These are phyloP conservation scores for Chaitophorus viminalis DNA, from an alignment of 2,888 invertebrate genomes.

Conservation along the genomic window DNA sequence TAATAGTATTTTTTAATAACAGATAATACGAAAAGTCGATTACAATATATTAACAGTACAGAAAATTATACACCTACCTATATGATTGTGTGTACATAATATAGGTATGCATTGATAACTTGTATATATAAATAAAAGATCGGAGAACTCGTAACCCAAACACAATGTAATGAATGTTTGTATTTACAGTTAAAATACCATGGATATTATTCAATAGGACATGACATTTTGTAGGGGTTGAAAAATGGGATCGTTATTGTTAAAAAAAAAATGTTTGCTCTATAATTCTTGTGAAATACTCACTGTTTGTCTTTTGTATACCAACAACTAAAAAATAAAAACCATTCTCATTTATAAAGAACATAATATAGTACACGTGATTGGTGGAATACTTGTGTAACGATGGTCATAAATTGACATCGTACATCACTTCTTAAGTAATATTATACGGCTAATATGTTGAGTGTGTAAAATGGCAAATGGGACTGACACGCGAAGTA, in stretches of 20 bases:
- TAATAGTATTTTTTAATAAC: background rate
- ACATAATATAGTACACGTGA: background rate
- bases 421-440: too few species aligned
- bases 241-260: slow-evolving; percentile 19
- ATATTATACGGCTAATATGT: too few species aligned
- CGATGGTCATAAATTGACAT: too few species aligned
- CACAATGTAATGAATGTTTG: background rate
- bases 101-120: background rate
- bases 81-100: background rate
- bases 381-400: slow-evolving; percentile 7
- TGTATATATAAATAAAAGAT: slow-evolving; percentile 31
- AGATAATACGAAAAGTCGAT: background rate
- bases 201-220: slow-evolving; percentile 21
- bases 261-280: slow-evolving; percentile 17
- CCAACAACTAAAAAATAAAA: slow-evolving; percentile 5
- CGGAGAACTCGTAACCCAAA: slow-evolving; percentile 2
- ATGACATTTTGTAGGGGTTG: slow-evolving; percentile 23
- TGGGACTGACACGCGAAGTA: too few species aligned
- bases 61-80: background rate
- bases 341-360: background rate
- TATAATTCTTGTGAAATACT: slow-evolving; percentile 29
- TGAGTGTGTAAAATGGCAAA: too few species aligned
- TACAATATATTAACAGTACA: background rate
- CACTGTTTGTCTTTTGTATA: slow-evolving; percentile 20
- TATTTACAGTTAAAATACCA: slow-evolving; percentile 28